Evolutionary conservation across 2,888 invertebrate species (phyloP).

Genomic region (Oligia fasciuncula): DNA sequence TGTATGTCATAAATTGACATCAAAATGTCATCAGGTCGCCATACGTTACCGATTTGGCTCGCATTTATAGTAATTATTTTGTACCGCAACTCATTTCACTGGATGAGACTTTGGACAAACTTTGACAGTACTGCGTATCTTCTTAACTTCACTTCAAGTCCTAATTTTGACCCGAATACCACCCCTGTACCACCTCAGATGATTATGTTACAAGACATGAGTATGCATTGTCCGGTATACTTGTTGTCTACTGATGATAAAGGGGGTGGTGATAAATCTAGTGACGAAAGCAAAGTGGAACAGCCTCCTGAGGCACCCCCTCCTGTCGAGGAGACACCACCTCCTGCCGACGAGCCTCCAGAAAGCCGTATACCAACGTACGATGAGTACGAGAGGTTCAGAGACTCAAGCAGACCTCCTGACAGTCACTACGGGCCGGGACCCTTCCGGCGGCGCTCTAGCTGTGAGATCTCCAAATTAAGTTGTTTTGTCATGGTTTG

Average conservation of each 20-base stretch:
- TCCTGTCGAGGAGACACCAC: not conserved
- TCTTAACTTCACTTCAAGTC: not conserved
- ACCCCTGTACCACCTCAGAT: not conserved
- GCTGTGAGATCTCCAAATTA: conserved; percentile 14
- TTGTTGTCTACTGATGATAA: conserved; percentile 1
- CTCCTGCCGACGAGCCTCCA: conserved; percentile 16
- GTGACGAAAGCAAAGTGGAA: conserved; percentile 12
- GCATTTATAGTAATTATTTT: conserved; percentile 41
- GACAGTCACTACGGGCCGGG: conserved; percentile 74
- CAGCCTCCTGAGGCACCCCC: conserved; percentile 9
- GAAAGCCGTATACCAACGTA: conserved; percentile 72
- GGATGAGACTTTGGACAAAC: conserved; percentile 32
- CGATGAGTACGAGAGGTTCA: conserved; percentile 72
- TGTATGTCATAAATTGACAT: not conserved
- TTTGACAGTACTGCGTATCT: conserved; percentile 8
- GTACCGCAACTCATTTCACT: conserved; percentile 40
- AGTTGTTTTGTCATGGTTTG: conserved; percentile 38
- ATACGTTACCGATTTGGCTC: conserved; percentile 8
- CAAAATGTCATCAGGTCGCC: conserved; percentile 49
- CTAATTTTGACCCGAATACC: not conserved
- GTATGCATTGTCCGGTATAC: not conserved
- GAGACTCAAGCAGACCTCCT: conserved; percentile 73
- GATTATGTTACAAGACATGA: not conserved
- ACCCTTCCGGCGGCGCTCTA: conserved; percentile 57
- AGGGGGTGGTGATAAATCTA: conserved; percentile 14